Percentiles rank a stretch among this genome's conserved stretches.
These are phyloP conservation scores for Crepidodera aurea DNA, from an alignment of 2,888 invertebrate genomes.

Conservation along the genomic window DNA sequence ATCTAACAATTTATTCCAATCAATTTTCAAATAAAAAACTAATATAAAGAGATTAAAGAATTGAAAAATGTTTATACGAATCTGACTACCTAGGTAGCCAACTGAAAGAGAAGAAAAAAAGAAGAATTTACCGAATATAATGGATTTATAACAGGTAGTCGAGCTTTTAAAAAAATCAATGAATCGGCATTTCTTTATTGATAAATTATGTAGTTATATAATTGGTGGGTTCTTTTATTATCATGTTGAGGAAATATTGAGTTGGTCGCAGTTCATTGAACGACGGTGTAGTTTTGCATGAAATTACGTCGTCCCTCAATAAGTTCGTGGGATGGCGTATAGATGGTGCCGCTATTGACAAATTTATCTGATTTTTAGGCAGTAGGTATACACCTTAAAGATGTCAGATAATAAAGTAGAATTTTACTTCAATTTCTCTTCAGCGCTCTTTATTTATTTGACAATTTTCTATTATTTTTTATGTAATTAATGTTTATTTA, in stretches of 20 bases:
- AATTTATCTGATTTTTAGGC: too few relatives aligned
- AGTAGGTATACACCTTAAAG: too few relatives aligned
- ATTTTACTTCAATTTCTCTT: too few relatives aligned
- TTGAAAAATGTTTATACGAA: constrained; percentile 1
- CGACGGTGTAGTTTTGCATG: neutral
- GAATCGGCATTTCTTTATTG: constrained; percentile 22
- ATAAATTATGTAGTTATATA: constrained; percentile 21
- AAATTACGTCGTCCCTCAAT: too few relatives aligned
- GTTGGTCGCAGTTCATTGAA: constrained; percentile 10
- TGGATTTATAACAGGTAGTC: constrained; percentile 26
- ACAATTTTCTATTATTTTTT: too few relatives aligned
- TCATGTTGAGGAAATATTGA: neutral
- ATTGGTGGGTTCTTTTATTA: constrained; percentile 6
- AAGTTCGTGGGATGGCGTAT: too few relatives aligned
- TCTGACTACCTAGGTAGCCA: constrained; percentile 19
- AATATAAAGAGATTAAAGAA: constrained; percentile 3
- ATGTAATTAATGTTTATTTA: too few relatives aligned
- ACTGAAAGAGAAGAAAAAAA: neutral
- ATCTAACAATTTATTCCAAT: constrained; percentile 2
- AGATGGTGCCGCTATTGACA: too few relatives aligned
- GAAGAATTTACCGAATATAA: neutral
- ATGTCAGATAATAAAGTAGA: too few relatives aligned
- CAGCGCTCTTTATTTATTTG: too few relatives aligned
- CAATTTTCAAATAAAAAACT: constrained; percentile 11
- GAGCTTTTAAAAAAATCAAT: constrained; percentile 15